Conservation (phyloP, 37 sponge, comb jelly and placozoan species). For the Crambe crambe region DNA sequence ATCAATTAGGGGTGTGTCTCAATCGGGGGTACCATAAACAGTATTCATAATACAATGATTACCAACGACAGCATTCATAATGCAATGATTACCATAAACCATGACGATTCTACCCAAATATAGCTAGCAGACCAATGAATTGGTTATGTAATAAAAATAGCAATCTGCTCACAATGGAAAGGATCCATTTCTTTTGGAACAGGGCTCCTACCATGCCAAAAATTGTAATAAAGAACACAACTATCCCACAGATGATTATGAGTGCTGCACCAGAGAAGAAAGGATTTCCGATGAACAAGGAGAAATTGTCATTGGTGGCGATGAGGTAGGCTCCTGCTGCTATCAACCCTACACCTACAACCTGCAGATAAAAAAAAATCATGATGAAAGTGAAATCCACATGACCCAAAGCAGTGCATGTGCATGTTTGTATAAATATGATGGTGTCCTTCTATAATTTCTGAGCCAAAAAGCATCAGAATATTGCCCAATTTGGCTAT, state of each 20-base stretch:
- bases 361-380: slow-evolving; percentile 7
- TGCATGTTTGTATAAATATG: no score
- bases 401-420: no score
- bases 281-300: slow-evolving; percentile 37
- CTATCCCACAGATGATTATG: slow-evolving; percentile 39
- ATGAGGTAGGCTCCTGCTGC: slow-evolving; percentile 51
- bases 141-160: no score
- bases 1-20: neutral
- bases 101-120: no score
- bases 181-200: slow-evolving; percentile 4
- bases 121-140: no score
- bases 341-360: slow-evolving; percentile 46
- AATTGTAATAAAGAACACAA: slow-evolving; percentile 20
- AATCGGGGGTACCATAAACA: neutral
- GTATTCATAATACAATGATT: neutral
- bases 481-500: no score
- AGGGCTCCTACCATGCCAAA: slow-evolving; percentile 35
- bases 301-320: neutral
- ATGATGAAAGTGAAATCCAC: neutral
- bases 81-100: no score
- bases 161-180: slow-evolving; percentile 46
- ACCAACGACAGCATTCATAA: neutral
- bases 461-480: no score
- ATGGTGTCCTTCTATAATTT: no score
- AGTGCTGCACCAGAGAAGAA: slow-evolving; percentile 42